Percentiles rank a stretch among this genome's conserved stretches.
These are phyloP conservation scores for Adelphocoris suturalis DNA, from an alignment of 2,888 invertebrate genomes.

Conservation along the genomic window DNA sequence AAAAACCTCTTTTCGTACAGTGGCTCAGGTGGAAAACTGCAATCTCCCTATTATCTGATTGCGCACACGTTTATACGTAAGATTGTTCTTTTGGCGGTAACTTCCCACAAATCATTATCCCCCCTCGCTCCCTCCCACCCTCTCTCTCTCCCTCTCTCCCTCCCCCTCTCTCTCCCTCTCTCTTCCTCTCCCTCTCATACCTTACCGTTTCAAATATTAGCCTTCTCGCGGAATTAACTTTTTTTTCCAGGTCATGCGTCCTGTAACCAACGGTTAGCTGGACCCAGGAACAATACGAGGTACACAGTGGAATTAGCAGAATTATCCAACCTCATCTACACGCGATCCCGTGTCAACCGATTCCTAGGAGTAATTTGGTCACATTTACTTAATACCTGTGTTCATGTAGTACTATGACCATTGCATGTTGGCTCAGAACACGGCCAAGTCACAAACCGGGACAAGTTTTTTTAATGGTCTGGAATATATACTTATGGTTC, in stretches of 20 bases:
- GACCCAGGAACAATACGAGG: conserved; percentile 15
- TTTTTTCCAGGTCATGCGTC: conserved; percentile 37
- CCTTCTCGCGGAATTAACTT: conserved; percentile 14
- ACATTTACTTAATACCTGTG: conserved; percentile 39
- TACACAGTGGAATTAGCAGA: conserved; percentile 18
- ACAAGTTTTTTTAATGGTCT: conserved; percentile 28
- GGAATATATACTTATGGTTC: background rate
- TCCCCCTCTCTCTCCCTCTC: too few species aligned
- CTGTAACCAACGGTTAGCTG: conserved; percentile 21
- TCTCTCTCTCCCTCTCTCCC: too few species aligned
- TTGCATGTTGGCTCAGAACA: conserved; percentile 5
- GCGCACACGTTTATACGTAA: too few species aligned
- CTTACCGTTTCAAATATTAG: conserved; percentile 26
- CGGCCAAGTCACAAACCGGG: conserved; percentile 23
- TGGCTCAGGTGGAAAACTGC: too few species aligned
- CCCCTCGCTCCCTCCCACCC: too few species aligned
- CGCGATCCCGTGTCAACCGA: conserved; percentile 42
- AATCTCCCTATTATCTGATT: too few species aligned
- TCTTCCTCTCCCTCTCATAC: too few species aligned
- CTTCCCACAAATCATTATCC: background rate
- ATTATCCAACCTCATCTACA: conserved; percentile 42
- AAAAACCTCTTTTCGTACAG: too few species aligned
- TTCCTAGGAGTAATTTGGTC: conserved; percentile 39
- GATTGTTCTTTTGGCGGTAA: too few species aligned
- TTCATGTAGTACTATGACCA: conserved; percentile 12